Percentiles rank a stretch among this genome's conserved stretches.
Evolutionary conservation across 2,797 vertebrate species (phyloP).

Genomic region (Paramormyrops hopkinsi): DNA sequence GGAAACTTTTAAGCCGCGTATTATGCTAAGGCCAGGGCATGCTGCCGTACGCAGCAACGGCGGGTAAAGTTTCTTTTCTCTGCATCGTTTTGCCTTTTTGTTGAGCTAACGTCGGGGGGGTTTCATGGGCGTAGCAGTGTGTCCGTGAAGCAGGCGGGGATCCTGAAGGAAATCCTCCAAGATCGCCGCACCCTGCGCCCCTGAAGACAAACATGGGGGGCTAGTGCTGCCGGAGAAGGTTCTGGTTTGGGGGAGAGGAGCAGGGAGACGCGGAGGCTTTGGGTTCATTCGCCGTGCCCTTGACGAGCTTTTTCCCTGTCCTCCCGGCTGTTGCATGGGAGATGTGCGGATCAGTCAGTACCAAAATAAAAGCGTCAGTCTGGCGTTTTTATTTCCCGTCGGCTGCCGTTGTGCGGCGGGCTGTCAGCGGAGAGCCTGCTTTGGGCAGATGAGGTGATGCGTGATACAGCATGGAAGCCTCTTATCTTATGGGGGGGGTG

Average conservation of each 20-base stretch:
- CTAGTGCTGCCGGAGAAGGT: neutral
- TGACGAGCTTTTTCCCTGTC: neutral
- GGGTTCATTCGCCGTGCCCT: neutral
- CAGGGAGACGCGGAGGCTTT: neutral
- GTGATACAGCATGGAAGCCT: neutral
- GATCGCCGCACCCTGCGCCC: neutral
- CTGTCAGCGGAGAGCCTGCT: neutral
- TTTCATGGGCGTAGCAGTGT: slow-evolving; percentile 67
- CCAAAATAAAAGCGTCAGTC: neutral
- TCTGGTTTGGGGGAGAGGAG: neutral
- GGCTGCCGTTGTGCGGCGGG: neutral
- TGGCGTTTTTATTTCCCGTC: neutral
- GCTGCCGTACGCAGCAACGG: neutral
- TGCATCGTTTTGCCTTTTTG: slow-evolving; percentile 18
- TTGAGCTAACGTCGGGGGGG: neutral
- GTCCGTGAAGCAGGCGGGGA: slow-evolving; percentile 52
- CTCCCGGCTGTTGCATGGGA: neutral
- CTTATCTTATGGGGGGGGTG: neutral
- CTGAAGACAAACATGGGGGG: neutral
- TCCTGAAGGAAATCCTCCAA: slow-evolving; percentile 45
- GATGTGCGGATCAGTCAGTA: neutral
- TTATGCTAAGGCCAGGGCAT: neutral
- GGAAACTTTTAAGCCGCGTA: neutral
- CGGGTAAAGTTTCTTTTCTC: slow-evolving; percentile 25
- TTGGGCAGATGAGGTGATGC: neutral